phyloP scores from a whole-genome alignment of 2,888 invertebrate species.

The Dioctria linearis region DNA sequence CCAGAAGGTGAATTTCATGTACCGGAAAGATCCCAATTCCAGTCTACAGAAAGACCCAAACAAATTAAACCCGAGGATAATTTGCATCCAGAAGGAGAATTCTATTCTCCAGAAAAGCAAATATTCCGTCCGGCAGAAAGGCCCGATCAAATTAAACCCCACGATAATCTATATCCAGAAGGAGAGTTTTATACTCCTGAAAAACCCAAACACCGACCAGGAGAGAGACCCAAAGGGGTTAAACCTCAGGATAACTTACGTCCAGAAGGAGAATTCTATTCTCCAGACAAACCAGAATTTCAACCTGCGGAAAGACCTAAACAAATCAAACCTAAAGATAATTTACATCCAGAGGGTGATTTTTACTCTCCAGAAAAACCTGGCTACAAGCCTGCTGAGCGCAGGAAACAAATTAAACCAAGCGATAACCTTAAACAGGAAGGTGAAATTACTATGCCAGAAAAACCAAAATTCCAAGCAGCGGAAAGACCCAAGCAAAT shows the following conservation, averaged over 20 bases:
- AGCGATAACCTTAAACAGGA: constrained; percentile 73
- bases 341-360: constrained; percentile 75
- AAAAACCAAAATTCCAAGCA: constrained; percentile 73
- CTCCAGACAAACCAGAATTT: constrained; percentile 67
- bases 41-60: constrained; percentile 74
- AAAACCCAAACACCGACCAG: constrained; percentile 72
- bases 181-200: constrained; percentile 74
- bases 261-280: constrained; percentile 72
- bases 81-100: constrained; percentile 75
- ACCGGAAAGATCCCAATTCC: constrained; percentile 73
- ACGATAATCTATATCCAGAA: constrained; percentile 73
- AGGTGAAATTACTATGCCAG: constrained; percentile 72
- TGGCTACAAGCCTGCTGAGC: constrained; percentile 73
- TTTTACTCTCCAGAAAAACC: constrained; percentile 72
- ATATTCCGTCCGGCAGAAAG: constrained; percentile 71
- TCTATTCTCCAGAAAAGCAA: constrained; percentile 69
- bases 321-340: constrained; percentile 71
- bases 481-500: constrained; percentile 73
- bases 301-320: constrained; percentile 72
- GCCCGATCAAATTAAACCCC: constrained; percentile 68
- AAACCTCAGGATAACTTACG: constrained; percentile 76
- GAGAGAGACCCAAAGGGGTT: constrained; percentile 74
- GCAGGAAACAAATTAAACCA: constrained; percentile 70
- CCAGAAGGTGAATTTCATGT: constrained; percentile 74
- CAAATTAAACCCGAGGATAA: constrained; percentile 73